Base-by-base conservation (phyloP, 1,140 invertebrate species). In the Dendrolimus punctatus region DNA sequence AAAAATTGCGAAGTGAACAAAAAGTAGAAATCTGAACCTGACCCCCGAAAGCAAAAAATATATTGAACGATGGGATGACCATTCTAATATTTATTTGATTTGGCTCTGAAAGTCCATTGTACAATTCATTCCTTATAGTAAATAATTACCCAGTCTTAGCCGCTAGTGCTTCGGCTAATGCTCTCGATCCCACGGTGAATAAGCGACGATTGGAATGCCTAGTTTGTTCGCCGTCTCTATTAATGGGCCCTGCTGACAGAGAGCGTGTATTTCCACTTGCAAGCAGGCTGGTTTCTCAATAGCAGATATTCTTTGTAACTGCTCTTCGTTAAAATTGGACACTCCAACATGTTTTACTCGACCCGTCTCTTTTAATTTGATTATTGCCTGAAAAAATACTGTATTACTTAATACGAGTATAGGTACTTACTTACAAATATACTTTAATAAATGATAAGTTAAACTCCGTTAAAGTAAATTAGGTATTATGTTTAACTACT, bases 141-240 rank as follows among this genome's bases (percentile, higher is more conserved):
- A 8, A 40, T 41, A 43, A 55, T 60, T 69, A 85, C 82, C 80
- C 82, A 58, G 74, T 83, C 60, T 74, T 74, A 8, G 68, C 68
- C 44, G 77, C 55, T 49, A 90, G 73, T 36, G 87, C 76, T 58
- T 86, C 80, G 10, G 83, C 82, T 40, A 91, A 79, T 4, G 91
- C 93, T 56, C 90, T 92, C 4, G 92, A 93, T 5, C 94, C 96
- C 7, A 98, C 1, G 96, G 95, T 40, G 94, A 93, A 71, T 97
- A 98, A 0, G 94, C 95, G 1, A 93, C 94, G 4, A 98, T 71
- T 0, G 90, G 85, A 43, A 98, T 94, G 38, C 91, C 90, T 51
- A 93, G 88, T 8, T 85, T 69, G 49, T 90, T 87, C 64, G 95
- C 96, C 48, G 91, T 93, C 43, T 92, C 88, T 3, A 93, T 83